Conservation (phyloP, 2,113 vertebrate species). For the Pitta sordida region DNA sequence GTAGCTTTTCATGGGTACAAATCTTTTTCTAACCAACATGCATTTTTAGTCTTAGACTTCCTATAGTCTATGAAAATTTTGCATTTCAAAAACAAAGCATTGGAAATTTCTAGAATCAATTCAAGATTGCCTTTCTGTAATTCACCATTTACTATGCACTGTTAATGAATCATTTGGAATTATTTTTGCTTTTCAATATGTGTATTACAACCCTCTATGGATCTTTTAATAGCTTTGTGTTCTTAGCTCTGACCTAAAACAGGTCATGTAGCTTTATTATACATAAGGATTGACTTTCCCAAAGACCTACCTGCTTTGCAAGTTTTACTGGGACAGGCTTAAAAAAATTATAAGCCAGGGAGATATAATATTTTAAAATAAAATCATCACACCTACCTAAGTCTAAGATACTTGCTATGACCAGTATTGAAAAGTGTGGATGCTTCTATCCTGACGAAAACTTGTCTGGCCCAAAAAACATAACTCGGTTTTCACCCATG, state of each 20-base stretch:
- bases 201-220: not conserved
- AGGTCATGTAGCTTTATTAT: not conserved
- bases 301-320: not conserved
- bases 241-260: not conserved
- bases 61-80: not conserved
- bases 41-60: not conserved
- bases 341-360: conserved; percentile 11
- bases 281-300: not conserved
- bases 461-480: not conserved
- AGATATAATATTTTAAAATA: not conserved
- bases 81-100: not conserved
- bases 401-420: not conserved
- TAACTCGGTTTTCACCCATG: not conserved
- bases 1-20: not conserved
- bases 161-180: not conserved
- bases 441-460: not conserved
- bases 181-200: not conserved
- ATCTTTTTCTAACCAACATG: not conserved
- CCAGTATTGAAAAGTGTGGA: not conserved
- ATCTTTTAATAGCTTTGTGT: not conserved
- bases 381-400: not conserved
- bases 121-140: not conserved
- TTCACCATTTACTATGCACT: not conserved
- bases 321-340: not conserved
- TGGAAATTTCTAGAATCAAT: not conserved